Conservation (phyloP, 2,797 vertebrate species). For the Paramormyrops hopkinsi region DNA sequence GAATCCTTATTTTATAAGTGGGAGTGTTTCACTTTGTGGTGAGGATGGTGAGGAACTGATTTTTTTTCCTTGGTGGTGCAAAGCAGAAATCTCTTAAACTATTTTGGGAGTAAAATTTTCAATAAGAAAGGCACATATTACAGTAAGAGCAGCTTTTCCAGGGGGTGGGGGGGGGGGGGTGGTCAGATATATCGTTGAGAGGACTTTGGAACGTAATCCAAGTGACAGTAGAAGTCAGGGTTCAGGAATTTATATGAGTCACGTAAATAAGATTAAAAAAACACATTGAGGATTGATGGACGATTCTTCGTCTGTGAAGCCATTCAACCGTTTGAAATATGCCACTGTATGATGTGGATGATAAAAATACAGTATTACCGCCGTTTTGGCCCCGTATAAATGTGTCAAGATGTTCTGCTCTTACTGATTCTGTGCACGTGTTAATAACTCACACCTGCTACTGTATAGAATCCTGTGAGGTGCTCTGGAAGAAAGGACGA, state of each 20-base stretch:
- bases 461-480: not conserved
- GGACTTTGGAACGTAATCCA: not conserved
- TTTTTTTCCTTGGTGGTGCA: not conserved
- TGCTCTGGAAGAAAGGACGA: not conserved
- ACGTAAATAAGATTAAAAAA: not conserved
- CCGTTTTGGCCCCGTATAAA: not conserved
- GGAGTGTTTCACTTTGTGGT: not conserved
- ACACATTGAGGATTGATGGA: not conserved
- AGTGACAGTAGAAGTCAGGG: not conserved
- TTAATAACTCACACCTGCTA: not conserved
- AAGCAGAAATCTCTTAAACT: not conserved
- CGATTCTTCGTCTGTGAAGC: not conserved
- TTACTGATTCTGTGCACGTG: not conserved
- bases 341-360: not conserved
- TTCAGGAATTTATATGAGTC: not conserved
- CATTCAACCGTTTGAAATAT: not conserved
- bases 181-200: not conserved
- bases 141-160: not conserved
- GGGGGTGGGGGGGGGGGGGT: not conserved
- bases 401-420: not conserved
- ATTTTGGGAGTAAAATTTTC: conserved; percentile 1
- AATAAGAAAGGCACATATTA: not conserved
- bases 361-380: not conserved
- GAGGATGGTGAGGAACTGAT: not conserved
- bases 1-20: not conserved